Percentiles rank a stretch among this genome's conserved stretches.
Evolutionary conservation across 2,113 vertebrate genomes (phyloP).

Genomic region (Lasiurus borealis): DNA sequence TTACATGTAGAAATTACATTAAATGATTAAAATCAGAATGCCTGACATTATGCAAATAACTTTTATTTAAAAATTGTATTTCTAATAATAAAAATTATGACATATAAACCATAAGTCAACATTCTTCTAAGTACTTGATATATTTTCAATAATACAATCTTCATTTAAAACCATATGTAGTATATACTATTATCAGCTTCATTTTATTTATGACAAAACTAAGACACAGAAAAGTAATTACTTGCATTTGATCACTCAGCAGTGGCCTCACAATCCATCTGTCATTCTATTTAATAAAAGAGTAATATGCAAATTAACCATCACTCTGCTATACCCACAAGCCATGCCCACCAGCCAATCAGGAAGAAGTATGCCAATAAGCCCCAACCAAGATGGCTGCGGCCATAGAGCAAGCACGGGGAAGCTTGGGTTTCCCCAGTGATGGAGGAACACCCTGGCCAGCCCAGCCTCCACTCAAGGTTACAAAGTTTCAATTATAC

Average conservation of each 20-base stretch:
- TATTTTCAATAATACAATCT: not conserved
- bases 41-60: not conserved
- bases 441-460: too few species aligned
- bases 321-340: too few species aligned
- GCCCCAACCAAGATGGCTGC: too few species aligned
- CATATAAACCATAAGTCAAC: not conserved
- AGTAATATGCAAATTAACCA: too few species aligned
- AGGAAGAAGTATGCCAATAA: too few species aligned
- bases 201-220: not conserved
- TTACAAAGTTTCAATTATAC: too few species aligned
- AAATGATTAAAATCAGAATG: not conserved
- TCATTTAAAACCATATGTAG: not conserved
- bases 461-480: too few species aligned
- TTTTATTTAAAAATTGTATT: not conserved
- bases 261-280: not conserved
- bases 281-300: too few species aligned
- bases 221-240: not conserved
- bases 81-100: not conserved
- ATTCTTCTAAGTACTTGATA: not conserved
- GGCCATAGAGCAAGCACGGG: too few species aligned
- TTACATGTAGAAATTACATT: not conserved
- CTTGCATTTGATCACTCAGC: not conserved
- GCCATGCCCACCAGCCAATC: too few species aligned
- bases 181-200: not conserved
- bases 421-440: too few species aligned